A percentile compares a stretch with the other conserved stretches of the same genome.
Conservation (phyloP, 2,888 invertebrate species). For the Spodoptera littoralis region DNA sequence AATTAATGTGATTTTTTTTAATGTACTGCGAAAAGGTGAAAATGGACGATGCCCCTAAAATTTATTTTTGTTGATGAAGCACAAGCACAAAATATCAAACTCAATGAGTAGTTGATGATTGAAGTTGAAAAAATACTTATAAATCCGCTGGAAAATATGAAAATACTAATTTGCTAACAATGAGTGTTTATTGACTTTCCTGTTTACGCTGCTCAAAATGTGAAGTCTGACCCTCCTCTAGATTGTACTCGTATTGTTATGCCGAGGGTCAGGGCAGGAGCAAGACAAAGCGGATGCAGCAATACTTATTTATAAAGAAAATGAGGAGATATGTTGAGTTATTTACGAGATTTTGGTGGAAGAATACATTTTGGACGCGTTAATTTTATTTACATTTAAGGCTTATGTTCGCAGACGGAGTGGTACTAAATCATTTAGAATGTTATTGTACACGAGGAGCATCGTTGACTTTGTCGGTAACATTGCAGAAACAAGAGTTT, state of each 20-base stretch:
- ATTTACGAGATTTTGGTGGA: slow-evolving; percentile 30
- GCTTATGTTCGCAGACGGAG: slow-evolving; percentile 26
- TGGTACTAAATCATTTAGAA: slow-evolving; percentile 34
- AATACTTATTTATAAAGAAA: slow-evolving; percentile 21
- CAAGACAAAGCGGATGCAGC: slow-evolving; percentile 22
- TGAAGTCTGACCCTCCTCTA: slow-evolving; percentile 24
- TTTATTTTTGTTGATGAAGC: no score
- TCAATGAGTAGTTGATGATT: no score
- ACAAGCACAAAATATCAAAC: no score
- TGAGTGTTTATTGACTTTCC: slow-evolving; percentile 10
- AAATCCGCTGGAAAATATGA: no score
- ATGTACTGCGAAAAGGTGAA: no score
- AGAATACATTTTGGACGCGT: slow-evolving; percentile 17
- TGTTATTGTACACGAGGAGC: slow-evolving; percentile 37
- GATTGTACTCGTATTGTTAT: slow-evolving; percentile 12
- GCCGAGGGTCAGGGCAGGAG: slow-evolving; percentile 12
- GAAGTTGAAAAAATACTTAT: no score
- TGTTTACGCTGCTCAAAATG: slow-evolving; percentile 26
- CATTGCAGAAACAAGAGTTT: slow-evolving; percentile 52
- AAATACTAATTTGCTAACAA: no score
- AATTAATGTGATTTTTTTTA: no score
- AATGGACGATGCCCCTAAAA: no score
- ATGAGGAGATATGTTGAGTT: slow-evolving; percentile 29
- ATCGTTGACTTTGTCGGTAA: slow-evolving; percentile 42
- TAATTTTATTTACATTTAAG: slow-evolving; percentile 34